A percentile compares a stretch with the other conserved stretches of the same genome.
Evolutionary conservation across 1,140 invertebrate genomes (phyloP).

Genomic region (Apocrypta bakeri): DNA sequence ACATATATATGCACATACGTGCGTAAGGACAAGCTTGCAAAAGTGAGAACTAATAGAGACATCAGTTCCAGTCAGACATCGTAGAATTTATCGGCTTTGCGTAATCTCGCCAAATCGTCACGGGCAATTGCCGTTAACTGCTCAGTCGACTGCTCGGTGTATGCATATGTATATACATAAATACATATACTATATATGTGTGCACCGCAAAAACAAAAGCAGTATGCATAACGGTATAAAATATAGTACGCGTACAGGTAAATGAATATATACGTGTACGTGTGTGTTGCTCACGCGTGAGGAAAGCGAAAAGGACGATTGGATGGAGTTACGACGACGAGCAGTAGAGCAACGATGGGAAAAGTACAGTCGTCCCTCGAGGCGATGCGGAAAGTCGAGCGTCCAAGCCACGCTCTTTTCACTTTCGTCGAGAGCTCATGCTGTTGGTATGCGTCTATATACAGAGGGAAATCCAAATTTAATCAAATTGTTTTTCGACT

Average conservation of each 20-base stretch:
- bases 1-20: too few species aligned
- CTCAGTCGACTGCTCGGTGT: background rate
- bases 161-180: background rate
- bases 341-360: background rate
- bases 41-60: slow-evolving; percentile 28
- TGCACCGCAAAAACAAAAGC: background rate
- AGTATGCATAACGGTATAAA: background rate
- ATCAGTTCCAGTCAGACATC: slow-evolving; percentile 7
- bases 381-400: slow-evolving; percentile 25
- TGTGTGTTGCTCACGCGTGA: background rate
- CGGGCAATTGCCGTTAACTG: background rate
- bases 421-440: slow-evolving; percentile 57
- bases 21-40: background rate
- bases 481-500: too few species aligned
- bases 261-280: too few species aligned
- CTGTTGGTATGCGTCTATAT: too few species aligned
- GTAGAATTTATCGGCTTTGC: slow-evolving; percentile 30
- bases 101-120: background rate
- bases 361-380: background rate
- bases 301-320: background rate
- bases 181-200: background rate
- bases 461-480: too few species aligned
- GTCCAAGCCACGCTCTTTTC: slow-evolving; percentile 53
- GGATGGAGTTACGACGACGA: background rate
- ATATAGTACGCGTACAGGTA: too few species aligned